These are phyloP conservation scores for Sarcophaga caerulescens DNA, from an alignment of 2,888 invertebrate species.

Conservation along the genomic window DNA sequence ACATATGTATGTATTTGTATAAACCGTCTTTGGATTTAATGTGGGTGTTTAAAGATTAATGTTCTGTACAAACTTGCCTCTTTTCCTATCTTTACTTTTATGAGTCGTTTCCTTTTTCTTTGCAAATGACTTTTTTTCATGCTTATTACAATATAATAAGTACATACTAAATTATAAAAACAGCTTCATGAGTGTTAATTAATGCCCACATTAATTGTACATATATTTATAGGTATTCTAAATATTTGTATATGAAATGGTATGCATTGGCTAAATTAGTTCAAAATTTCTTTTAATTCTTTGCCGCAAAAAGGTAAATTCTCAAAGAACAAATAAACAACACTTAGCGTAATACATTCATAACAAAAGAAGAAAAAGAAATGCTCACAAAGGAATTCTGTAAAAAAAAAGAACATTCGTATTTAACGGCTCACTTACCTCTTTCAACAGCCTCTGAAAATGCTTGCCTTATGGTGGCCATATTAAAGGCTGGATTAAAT, in stretches of 20 bases:
- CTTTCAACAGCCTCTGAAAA: constrained; percentile 96
- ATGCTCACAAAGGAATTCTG: background rate
- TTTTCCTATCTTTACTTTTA: constrained; percentile 6
- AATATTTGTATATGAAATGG: background rate
- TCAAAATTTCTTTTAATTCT: background rate
- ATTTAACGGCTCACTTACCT: constrained; percentile 83
- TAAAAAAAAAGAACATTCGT: constrained; percentile 10
- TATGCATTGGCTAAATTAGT: constrained; percentile 41
- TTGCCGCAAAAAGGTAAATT: constrained; percentile 7
- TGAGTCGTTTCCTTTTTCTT: background rate
- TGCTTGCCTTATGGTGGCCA: constrained; percentile 96
- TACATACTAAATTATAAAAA: constrained; percentile 11
- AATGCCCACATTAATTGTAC: constrained; percentile 28
- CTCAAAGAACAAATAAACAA: constrained; percentile 10
- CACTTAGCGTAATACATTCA: constrained; percentile 19
- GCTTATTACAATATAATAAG: background rate
- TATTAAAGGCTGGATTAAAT: constrained; percentile 96
- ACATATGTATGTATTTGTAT: constrained; percentile 15
- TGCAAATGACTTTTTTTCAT: background rate
- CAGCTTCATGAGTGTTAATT: constrained; percentile 43
- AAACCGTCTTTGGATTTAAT: constrained; percentile 35
- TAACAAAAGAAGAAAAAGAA: constrained; percentile 9
- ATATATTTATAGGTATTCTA: background rate
- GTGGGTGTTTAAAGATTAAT: constrained; percentile 63
- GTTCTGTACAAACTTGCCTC: constrained; percentile 20